Percentiles rank a stretch among this genome's conserved stretches.
Evolutionary conservation across 2,113 vertebrate genomes (phyloP).

Genomic region (Eudyptes chrysolophus): DNA sequence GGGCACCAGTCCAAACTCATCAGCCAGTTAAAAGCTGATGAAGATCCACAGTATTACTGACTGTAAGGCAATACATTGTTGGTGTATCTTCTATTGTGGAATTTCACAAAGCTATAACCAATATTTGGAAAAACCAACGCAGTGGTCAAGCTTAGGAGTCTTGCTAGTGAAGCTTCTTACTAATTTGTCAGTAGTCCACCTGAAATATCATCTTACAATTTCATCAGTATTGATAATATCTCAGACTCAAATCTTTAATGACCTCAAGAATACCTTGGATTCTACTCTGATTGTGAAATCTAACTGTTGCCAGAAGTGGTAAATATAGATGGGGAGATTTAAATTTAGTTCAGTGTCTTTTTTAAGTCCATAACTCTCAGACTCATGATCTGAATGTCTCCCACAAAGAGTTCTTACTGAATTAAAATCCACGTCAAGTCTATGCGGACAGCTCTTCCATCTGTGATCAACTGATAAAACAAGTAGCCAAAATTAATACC

Average conservation of each 20-base stretch:
- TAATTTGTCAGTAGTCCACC: background rate
- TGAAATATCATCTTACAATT: background rate
- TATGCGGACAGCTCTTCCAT: background rate
- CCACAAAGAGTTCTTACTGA: background rate
- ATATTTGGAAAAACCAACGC: background rate
- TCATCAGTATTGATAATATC: background rate
- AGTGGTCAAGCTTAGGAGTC: background rate
- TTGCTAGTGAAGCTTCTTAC: background rate
- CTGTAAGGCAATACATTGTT: background rate
- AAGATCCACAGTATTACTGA: background rate
- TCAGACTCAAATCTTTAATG: background rate
- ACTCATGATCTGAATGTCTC: background rate
- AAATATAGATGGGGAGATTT: background rate
- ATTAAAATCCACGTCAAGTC: background rate
- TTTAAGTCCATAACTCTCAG: background rate
- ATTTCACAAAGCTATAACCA: background rate
- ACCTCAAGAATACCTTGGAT: background rate
- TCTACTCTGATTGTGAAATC: background rate
- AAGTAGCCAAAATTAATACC: conserved; percentile 29
- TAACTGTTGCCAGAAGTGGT: background rate
- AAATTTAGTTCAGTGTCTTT: background rate
- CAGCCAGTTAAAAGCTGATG: background rate
- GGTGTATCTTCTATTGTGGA: background rate
- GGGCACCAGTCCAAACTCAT: background rate
- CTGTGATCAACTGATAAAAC: conserved; percentile 37